A percentile compares a stretch with the other conserved stretches of the same genome.
Conservation (phyloP, 2,113 vertebrate genomes). For the Cyphomyrus plagiostoma region DNA sequence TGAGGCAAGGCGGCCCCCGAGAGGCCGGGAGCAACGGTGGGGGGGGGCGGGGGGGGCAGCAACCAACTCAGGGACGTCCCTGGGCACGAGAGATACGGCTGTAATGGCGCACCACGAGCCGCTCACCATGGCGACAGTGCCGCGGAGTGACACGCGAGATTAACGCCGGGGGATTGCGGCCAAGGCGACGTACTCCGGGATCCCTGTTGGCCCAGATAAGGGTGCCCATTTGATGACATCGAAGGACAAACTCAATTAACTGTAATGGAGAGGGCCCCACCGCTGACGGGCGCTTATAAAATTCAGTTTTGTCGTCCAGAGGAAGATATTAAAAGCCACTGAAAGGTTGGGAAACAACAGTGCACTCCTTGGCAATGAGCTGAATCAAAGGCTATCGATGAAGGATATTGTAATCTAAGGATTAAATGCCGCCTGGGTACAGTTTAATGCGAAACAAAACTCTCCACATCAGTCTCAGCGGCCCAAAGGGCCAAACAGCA, state of each 20-base stretch:
- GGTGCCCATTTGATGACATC: constrained; percentile 43
- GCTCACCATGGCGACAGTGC: constrained; percentile 7
- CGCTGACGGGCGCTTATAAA: constrained; percentile 39
- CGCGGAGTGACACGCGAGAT: constrained; percentile 38
- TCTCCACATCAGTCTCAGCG: not conserved
- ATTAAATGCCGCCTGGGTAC: constrained; percentile 37
- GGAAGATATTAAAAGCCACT: constrained; percentile 35
- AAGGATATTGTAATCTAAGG: constrained; percentile 42
- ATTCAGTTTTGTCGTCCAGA: constrained; percentile 41
- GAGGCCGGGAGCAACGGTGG: not conserved
- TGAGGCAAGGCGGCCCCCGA: not conserved
- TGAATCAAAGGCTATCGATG: constrained; percentile 41
- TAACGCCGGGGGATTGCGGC: constrained; percentile 37
- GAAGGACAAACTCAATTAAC: constrained; percentile 53
- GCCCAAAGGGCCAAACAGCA: not conserved
- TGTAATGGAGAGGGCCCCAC: constrained; percentile 44
- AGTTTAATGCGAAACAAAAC: constrained; percentile 37
- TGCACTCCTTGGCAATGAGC: constrained; percentile 25
- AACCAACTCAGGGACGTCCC: not conserved
- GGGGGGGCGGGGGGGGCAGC: not conserved
- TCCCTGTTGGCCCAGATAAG: constrained; percentile 45
- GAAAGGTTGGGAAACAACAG: constrained; percentile 32
- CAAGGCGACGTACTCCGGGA: constrained; percentile 31
- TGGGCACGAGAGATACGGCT: not conserved
- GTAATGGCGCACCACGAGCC: not conserved